Conservation (phyloP, 2,888 invertebrate species). For the Amphipyra berbera region DNA sequence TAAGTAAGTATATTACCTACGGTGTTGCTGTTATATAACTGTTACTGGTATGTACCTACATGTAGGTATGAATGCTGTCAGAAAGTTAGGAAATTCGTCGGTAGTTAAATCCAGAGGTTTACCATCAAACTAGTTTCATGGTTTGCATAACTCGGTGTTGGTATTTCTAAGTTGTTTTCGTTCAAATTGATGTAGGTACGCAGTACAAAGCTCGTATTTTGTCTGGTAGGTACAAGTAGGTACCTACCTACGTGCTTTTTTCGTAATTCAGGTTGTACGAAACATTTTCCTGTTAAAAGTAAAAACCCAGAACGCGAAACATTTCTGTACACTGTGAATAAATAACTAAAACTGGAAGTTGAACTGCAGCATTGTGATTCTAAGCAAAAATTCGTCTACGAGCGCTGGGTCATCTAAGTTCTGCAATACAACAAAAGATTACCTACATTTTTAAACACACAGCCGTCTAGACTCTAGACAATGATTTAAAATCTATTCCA, state of each 20-base stretch:
- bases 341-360: not conserved
- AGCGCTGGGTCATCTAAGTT: no score
- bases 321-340: not conserved
- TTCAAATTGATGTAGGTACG: not conserved
- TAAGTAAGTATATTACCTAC: no score
- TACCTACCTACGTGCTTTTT: constrained; percentile 6
- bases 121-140: constrained; percentile 16
- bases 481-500: constrained; percentile 20
- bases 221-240: not conserved
- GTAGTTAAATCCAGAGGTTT: constrained; percentile 9
- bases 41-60: no score
- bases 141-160: constrained; percentile 12
- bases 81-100: constrained; percentile 4
- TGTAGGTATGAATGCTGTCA: constrained; percentile 4
- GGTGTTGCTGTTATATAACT: no score
- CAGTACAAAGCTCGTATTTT: not conserved
- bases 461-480: constrained; percentile 28
- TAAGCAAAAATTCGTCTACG: no score
- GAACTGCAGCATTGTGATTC: no score
- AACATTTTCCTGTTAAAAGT: no score
- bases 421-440: no score
- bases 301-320: no score
- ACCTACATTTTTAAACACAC: not conserved
- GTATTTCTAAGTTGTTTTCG: constrained; percentile 14
- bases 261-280: no score